Evolutionary conservation across 1,140 invertebrate species (phyloP).

Genomic region (Doryteuthis pealeii): DNA sequence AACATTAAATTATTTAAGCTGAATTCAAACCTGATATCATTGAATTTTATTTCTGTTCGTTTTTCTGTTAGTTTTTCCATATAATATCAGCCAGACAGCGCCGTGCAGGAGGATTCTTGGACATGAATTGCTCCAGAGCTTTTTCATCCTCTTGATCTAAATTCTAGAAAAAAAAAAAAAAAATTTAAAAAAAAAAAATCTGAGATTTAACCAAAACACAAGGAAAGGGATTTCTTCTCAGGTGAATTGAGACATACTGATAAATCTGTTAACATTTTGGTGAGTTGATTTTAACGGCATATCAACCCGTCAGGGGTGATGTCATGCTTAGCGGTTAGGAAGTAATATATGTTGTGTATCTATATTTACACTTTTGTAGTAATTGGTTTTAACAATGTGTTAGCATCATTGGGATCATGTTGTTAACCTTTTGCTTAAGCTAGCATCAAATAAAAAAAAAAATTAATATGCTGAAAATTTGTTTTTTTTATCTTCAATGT

Average conservation of each 20-base stretch:
- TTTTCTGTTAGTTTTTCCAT: constrained; percentile 90
- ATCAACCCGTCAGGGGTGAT: too few species aligned
- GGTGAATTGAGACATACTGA: background rate
- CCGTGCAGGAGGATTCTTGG: constrained; percentile 67
- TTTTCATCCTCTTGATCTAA: constrained; percentile 84
- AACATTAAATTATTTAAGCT: too few species aligned
- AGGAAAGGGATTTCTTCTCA: background rate
- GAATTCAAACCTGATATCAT: constrained; percentile 71
- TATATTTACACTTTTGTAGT: too few species aligned
- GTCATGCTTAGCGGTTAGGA: too few species aligned
- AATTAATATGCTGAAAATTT: too few species aligned
- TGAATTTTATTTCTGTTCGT: constrained; percentile 82
- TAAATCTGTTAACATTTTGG: background rate
- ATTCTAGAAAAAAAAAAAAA: constrained; percentile 60
- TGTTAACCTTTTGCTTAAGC: too few species aligned
- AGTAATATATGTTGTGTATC: too few species aligned
- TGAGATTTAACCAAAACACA: background rate
- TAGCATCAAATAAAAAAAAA: too few species aligned
- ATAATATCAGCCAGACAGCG: constrained; percentile 86
- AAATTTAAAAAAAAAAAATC: background rate
- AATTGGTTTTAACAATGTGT: too few species aligned
- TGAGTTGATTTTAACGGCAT: too few species aligned
- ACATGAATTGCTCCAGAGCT: constrained; percentile 84
- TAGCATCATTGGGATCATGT: too few species aligned
- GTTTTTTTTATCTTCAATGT: too few species aligned